phyloP scores from a whole-genome alignment of 2,113 vertebrate genomes.

The Gymnarchus niloticus region DNA sequence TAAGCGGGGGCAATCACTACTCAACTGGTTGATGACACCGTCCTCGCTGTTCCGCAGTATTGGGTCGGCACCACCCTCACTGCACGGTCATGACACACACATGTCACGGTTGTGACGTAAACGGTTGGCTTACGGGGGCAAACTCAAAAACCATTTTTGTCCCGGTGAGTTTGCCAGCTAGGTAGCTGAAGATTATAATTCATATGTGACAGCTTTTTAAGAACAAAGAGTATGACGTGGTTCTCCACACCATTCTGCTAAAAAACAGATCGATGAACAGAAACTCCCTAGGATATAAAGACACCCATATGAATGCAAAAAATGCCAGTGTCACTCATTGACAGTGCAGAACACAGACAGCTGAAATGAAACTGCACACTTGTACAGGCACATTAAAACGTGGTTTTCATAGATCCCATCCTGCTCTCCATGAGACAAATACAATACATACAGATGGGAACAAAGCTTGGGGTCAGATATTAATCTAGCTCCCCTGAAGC shows the following conservation, averaged over 20 bases:
- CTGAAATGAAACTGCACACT: too few species aligned
- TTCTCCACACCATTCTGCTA: background rate
- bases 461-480: too few species aligned
- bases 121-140: background rate
- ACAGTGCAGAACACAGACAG: background rate
- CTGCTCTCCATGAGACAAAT: too few species aligned
- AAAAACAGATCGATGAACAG: background rate
- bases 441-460: too few species aligned
- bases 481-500: too few species aligned
- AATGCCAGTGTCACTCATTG: background rate
- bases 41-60: background rate
- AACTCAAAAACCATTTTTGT: background rate
- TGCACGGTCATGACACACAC: too few species aligned
- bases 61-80: background rate
- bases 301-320: background rate
- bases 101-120: background rate
- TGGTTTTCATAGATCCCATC: too few species aligned
- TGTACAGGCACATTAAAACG: too few species aligned
- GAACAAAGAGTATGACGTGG: background rate
- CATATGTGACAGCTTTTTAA: background rate
- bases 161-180: background rate
- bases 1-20: background rate
- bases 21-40: background rate
- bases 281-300: background rate
- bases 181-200: background rate